phyloP scores from a whole-genome alignment of 2,113 vertebrate genomes.

The Pithys albifrons region DNA sequence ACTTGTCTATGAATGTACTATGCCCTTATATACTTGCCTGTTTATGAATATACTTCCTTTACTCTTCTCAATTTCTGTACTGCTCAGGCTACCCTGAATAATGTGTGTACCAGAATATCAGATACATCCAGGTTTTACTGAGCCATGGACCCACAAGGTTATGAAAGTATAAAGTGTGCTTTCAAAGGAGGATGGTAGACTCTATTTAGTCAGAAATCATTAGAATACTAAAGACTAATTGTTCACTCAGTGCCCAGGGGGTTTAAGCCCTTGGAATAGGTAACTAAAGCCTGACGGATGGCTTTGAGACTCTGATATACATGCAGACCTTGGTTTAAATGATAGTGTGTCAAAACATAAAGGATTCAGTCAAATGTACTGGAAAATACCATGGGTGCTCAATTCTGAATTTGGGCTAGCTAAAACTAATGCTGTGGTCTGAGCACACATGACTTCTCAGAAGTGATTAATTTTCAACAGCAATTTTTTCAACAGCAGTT shows the following conservation, averaged over 20 bases:
- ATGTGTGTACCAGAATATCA: neutral
- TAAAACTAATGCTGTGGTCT: neutral
- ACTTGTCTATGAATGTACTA: neutral
- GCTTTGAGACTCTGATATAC: neutral
- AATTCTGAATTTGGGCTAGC: neutral
- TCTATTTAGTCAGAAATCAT: neutral
- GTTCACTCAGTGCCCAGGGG: neutral
- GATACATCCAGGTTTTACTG: neutral
- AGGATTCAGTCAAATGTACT: neutral
- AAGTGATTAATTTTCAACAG: neutral
- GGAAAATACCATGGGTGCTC: neutral
- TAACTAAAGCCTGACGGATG: neutral
- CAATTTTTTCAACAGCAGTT: neutral
- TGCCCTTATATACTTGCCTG: neutral
- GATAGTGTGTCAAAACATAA: neutral
- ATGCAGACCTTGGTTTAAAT: neutral
- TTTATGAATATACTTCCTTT: neutral
- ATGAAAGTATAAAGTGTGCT: neutral
- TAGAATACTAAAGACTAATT: neutral
- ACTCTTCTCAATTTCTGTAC: neutral
- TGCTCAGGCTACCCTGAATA: neutral
- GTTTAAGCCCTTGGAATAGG: neutral
- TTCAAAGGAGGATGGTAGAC: neutral
- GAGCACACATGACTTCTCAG: neutral
- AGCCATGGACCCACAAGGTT: neutral